These are phyloP conservation scores for Anguilla obscura DNA, from an alignment of 2,797 vertebrate species.

Conservation along the genomic window DNA sequence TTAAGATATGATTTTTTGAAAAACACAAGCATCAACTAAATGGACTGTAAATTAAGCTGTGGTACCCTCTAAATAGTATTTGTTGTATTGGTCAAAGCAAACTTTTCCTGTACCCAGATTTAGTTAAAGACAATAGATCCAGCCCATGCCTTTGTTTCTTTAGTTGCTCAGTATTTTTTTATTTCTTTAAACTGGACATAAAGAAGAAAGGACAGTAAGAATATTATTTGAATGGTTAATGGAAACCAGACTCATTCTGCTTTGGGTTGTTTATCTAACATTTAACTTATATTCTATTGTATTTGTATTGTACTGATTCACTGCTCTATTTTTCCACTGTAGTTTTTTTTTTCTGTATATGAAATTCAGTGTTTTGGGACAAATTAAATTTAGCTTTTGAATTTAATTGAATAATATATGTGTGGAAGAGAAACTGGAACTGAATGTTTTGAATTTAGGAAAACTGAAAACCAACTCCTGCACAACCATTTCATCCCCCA, in stretches of 20 bases:
- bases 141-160: not conserved
- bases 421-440: constrained; percentile 5
- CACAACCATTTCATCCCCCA: not conserved
- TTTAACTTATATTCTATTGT: constrained; percentile 10
- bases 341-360: constrained; percentile 9
- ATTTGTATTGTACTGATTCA: constrained; percentile 2
- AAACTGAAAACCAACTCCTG: not conserved
- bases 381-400: constrained; percentile 9
- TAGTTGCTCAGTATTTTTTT: not conserved
- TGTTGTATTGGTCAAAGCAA: not conserved
- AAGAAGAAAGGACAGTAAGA: not conserved
- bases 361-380: constrained; percentile 7
- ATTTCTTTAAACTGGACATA: not conserved
- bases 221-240: not conserved
- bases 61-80: not conserved
- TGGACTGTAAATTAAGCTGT: not conserved
- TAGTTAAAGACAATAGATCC: not conserved
- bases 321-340: constrained; percentile 12
- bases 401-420: constrained; percentile 12
- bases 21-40: not conserved
- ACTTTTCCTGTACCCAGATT: not conserved
- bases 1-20: not conserved
- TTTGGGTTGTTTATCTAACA: constrained; percentile 7
- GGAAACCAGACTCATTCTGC: constrained; percentile 10
- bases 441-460: constrained; percentile 4